Conservation (phyloP, 2,797 vertebrate species). For the Sus cebifrons region DNA sequence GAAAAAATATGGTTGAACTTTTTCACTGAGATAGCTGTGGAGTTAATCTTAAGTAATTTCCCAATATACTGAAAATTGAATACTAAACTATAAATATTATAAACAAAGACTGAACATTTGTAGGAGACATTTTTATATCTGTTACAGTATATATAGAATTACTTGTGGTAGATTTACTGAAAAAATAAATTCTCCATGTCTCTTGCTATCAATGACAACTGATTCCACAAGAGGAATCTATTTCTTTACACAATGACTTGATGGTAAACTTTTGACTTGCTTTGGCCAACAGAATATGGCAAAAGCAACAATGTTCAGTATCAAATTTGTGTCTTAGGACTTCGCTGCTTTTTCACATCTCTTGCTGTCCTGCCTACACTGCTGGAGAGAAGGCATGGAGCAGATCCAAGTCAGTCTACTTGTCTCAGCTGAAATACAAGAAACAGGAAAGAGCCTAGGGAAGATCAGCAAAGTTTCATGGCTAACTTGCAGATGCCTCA, state of each 20-base stretch:
- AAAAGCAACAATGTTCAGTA: neutral
- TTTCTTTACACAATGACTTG: neutral
- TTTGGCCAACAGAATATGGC: neutral
- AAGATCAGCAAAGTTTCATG: neutral
- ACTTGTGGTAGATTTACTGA: neutral
- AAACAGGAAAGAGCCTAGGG: neutral
- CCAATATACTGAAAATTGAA: neutral
- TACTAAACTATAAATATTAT: neutral
- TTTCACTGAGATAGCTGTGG: neutral
- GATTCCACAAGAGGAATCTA: neutral
- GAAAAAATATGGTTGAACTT: neutral
- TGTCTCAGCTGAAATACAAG: neutral
- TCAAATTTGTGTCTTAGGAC: neutral
- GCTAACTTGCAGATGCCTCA: neutral
- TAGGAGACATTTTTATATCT: neutral
- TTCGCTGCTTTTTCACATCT: neutral
- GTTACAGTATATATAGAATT: neutral
- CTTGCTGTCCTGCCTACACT: neutral
- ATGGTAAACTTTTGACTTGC: neutral
- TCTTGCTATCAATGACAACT: neutral
- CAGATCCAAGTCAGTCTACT: neutral
- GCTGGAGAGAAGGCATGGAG: neutral
- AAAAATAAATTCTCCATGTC: neutral
- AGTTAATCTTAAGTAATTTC: constrained; percentile 35
- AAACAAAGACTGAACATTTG: neutral